A percentile compares a stretch with the other conserved stretches of the same genome.
Evolutionary conservation across 2,113 vertebrate species (phyloP).

Genomic region (Onychostoma macrolepis): DNA sequence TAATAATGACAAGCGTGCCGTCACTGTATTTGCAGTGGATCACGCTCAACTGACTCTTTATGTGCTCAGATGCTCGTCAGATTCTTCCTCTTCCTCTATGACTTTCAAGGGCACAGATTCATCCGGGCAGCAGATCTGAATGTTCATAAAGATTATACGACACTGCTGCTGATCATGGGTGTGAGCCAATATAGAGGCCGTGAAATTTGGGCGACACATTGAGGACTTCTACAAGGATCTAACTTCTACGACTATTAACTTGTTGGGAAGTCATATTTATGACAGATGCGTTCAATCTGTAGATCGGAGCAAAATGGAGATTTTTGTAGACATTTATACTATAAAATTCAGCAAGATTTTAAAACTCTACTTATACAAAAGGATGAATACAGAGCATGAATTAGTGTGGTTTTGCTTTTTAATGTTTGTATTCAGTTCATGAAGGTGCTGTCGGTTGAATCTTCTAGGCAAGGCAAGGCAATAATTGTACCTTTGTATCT

Average conservation of each 20-base stretch:
- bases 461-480: too few relatives aligned
- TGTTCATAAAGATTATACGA: slow-evolving; percentile 21
- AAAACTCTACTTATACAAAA: too few relatives aligned
- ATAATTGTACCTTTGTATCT: too few relatives aligned
- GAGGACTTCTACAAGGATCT: neutral
- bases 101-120: slow-evolving; percentile 28
- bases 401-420: too few relatives aligned
- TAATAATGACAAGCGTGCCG: slow-evolving; percentile 28
- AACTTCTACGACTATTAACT: neutral
- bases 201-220: neutral
- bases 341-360: too few relatives aligned
- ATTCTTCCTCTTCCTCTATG: neutral
- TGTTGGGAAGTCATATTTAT: neutral
- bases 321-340: too few relatives aligned
- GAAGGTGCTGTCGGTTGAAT: too few relatives aligned
- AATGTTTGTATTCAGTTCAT: too few relatives aligned
- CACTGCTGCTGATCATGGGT: neutral
- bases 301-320: too few relatives aligned
- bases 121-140: neutral
- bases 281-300: neutral
- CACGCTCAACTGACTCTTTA: slow-evolving; percentile 24
- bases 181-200: slow-evolving; percentile 2
- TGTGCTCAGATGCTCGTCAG: neutral
- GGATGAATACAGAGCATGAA: too few relatives aligned
- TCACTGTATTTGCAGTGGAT: neutral